A percentile compares a stretch with the other conserved stretches of the same genome.
Conservation (phyloP, 1,140 invertebrate genomes). For the Akabosia matsudoensis region DNA sequence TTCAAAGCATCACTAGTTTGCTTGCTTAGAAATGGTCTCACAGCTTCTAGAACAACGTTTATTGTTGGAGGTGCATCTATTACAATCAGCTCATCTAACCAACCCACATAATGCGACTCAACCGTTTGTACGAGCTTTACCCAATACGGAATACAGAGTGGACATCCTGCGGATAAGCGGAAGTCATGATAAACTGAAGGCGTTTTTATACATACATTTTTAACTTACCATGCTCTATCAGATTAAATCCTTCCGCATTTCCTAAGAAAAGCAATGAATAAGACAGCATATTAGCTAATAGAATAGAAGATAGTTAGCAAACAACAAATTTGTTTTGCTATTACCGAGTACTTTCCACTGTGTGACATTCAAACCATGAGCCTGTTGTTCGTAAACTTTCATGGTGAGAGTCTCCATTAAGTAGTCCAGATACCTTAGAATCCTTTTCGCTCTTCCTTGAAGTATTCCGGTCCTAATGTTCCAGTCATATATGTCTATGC, state of each 20-base stretch:
- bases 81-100: background rate
- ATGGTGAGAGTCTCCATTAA: background rate
- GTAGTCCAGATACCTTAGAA: background rate
- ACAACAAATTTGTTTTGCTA: too few species aligned
- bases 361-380: background rate
- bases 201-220: background rate
- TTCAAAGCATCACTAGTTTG: background rate
- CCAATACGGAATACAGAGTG: background rate
- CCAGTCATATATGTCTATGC: background rate
- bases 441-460: background rate
- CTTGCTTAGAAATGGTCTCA: background rate
- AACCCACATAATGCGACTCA: background rate
- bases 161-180: too few species aligned
- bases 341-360: background rate
- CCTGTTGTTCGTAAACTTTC: background rate
- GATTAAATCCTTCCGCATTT: slow-evolving; percentile 1
- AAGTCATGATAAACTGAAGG: too few species aligned
- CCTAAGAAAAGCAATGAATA: too few species aligned
- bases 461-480: background rate
- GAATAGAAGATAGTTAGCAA: too few species aligned
- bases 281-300: too few species aligned
- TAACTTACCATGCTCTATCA: background rate
- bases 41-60: background rate
- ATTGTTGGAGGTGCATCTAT: background rate
- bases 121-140: background rate